Evolutionary conservation across 2,113 vertebrate species (phyloP).

Genomic region (Amazona vittata): DNA sequence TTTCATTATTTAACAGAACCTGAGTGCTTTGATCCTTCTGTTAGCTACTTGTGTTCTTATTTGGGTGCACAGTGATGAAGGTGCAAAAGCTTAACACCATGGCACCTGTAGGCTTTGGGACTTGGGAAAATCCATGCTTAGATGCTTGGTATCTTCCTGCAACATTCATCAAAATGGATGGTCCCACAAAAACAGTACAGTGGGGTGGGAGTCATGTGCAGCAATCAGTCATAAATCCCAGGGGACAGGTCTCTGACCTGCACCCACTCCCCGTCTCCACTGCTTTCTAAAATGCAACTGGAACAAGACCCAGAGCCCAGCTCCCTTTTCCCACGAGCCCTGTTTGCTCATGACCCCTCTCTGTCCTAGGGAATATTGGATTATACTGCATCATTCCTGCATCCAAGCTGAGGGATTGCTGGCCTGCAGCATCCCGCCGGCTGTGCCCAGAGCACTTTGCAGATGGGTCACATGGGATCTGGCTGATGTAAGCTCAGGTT

Average conservation of each 20-base stretch:
- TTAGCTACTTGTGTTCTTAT: not conserved
- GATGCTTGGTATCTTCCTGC: not conserved
- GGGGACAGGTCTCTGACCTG: not conserved
- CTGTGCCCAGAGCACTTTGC: not conserved
- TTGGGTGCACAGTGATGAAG: not conserved
- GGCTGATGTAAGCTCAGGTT: not conserved
- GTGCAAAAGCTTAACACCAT: not conserved
- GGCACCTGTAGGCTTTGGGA: not conserved
- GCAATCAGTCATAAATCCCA: not conserved
- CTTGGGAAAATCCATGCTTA: not conserved
- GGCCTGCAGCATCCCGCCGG: not conserved
- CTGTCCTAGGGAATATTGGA: not conserved
- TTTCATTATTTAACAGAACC: not conserved
- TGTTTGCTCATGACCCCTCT: not conserved
- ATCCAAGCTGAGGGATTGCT: not conserved
- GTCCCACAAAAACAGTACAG: not conserved
- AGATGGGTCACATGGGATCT: not conserved
- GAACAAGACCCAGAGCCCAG: not conserved
- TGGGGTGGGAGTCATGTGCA: rapidly evolving
- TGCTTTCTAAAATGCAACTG: not conserved
- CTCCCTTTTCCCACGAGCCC: rapidly evolving
- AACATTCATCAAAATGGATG: not conserved
- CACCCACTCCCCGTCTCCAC: rapidly evolving
- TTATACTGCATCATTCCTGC: rapidly evolving
- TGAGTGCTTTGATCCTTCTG: not conserved